Evolutionary conservation across 2,797 vertebrate species (phyloP).

Genomic region (Tauraco hartlaubi): DNA sequence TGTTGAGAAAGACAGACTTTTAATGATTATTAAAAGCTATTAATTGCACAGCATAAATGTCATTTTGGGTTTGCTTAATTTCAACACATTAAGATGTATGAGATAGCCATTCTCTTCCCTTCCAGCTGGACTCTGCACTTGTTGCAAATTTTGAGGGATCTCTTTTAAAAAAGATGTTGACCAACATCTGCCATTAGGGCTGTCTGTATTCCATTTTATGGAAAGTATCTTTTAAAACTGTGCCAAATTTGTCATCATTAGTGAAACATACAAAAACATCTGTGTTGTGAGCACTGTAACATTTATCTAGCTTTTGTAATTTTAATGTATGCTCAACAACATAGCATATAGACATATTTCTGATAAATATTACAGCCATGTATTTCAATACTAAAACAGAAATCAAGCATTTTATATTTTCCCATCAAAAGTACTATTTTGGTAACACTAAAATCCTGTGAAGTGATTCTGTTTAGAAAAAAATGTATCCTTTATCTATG

Average conservation of each 20-base stretch:
- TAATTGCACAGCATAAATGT: not conserved
- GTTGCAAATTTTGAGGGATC: not conserved
- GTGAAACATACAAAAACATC: not conserved
- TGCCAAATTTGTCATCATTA: not conserved
- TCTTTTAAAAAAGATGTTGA: not conserved
- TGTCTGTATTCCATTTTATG: not conserved
- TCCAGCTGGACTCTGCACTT: not conserved
- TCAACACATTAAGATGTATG: not conserved
- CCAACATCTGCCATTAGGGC: not conserved
- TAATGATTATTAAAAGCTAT: not conserved
- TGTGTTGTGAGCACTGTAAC: not conserved
- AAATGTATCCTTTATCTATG: not conserved
- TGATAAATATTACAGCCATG: not conserved
- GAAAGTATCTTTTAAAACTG: not conserved
- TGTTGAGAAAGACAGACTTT: not conserved
- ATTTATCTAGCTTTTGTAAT: not conserved
- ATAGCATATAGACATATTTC: not conserved
- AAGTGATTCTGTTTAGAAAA: not conserved
- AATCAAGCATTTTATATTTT: not conserved
- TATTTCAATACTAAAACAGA: not conserved
- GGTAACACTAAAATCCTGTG: not conserved
- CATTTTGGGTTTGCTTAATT: not conserved
- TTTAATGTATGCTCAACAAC: not conserved
- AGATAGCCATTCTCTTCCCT: not conserved
- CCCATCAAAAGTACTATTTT: not conserved